phyloP scores from a whole-genome alignment of 1,140 invertebrate genomes.

The Macrobrachium nipponense region DNA sequence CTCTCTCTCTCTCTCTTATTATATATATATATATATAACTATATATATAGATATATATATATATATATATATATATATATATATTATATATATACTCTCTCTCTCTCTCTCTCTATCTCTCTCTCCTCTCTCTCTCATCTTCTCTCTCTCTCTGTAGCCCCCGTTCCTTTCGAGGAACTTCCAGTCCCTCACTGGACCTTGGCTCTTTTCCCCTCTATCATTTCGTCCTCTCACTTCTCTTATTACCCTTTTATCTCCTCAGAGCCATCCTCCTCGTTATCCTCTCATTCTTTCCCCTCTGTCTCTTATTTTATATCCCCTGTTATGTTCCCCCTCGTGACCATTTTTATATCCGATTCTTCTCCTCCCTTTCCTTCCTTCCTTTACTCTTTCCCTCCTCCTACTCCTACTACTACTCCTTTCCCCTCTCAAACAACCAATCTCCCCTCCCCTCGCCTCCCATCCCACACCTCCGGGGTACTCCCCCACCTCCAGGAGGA shows the following conservation, averaged over 20 bases:
- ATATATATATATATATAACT: neutral
- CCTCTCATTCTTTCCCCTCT: constrained; percentile 9
- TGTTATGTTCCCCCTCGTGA: constrained; percentile 6
- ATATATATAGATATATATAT: neutral
- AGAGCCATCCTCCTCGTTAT: neutral
- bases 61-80: constrained; percentile 9
- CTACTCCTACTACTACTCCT: neutral
- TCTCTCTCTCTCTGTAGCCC: constrained; percentile 6
- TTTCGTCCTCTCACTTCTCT: neutral
- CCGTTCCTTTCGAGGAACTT: neutral
- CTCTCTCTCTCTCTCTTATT: neutral
- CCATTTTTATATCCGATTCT: neutral
- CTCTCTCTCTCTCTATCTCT: neutral
- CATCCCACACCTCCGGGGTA: neutral
- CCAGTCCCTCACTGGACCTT: neutral
- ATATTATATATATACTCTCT: constrained; percentile 17
- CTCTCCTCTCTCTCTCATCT: neutral
- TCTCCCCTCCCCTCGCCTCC: neutral
- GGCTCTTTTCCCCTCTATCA: neutral
- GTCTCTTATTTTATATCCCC: neutral
- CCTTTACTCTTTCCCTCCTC: neutral
- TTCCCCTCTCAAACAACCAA: neutral
- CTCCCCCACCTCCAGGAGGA: constrained; percentile 26
- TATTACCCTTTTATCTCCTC: neutral
- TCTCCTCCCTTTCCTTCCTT: constrained; percentile 9